Percentiles rank a stretch among this genome's conserved stretches.
phyloP scores from a whole-genome alignment of 2,888 invertebrate species.

The Aethes cnicana region DNA sequence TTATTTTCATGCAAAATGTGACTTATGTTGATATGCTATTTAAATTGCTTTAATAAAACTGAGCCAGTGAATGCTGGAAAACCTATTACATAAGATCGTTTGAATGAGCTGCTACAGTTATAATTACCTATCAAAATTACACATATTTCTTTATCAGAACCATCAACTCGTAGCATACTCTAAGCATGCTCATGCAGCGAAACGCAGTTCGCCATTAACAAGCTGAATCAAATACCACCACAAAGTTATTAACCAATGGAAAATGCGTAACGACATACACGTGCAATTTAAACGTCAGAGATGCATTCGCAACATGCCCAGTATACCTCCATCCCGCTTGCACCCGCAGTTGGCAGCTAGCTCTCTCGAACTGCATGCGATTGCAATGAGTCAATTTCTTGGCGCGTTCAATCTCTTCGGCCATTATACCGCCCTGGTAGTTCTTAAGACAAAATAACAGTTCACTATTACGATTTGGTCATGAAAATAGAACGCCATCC shows the following conservation, averaged over 20 bases:
- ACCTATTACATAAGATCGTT: too few species aligned
- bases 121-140: too few species aligned
- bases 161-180: neutral
- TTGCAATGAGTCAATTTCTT: slow-evolving; percentile 61
- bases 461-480: slow-evolving; percentile 39
- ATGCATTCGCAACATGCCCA: slow-evolving; percentile 51
- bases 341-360: slow-evolving; percentile 46
- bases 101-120: too few species aligned
- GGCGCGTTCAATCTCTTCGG: slow-evolving; percentile 59
- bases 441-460: slow-evolving; percentile 57
- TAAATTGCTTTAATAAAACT: too few species aligned
- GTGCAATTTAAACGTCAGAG: slow-evolving; percentile 54
- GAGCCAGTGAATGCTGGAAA: too few species aligned
- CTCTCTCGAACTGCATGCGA: slow-evolving; percentile 62
- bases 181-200: slow-evolving; percentile 12
- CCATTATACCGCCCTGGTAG: slow-evolving; percentile 63
- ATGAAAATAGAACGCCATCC: slow-evolving; percentile 13
- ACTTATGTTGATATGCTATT: too few species aligned
- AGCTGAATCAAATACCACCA: slow-evolving; percentile 41
- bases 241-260: slow-evolving; percentile 47
- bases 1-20: too few species aligned
- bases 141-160: too few species aligned
- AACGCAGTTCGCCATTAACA: slow-evolving; percentile 26
- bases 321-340: slow-evolving; percentile 56
- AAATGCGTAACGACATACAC: slow-evolving; percentile 46